Evolutionary conservation across 2,888 invertebrate genomes (phyloP).

Genomic region (Stomorhina lunata): DNA sequence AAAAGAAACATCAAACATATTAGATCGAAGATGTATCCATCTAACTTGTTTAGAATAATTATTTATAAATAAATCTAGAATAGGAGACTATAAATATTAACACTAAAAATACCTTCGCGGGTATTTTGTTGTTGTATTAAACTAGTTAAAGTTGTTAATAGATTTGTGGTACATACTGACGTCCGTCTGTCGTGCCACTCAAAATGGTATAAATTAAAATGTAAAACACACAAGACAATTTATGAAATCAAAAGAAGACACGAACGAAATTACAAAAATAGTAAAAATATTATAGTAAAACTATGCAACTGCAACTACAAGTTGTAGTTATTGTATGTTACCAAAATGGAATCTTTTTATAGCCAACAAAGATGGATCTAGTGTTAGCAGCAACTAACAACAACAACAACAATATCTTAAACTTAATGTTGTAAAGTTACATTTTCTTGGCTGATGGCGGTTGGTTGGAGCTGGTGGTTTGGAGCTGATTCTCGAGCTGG

Average conservation of each 20-base stretch:
- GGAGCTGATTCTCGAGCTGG: background rate
- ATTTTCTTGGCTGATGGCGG: background rate
- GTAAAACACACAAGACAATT: constrained; percentile 65
- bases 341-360: background rate
- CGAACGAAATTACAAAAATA: background rate
- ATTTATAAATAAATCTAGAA: constrained; percentile 43
- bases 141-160: constrained; percentile 7
- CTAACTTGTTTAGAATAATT: background rate
- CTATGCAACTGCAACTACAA: constrained; percentile 22
- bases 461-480: background rate
- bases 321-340: background rate
- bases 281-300: background rate
- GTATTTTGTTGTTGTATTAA: background rate
- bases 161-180: background rate
- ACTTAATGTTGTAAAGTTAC: background rate
- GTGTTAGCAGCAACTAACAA: background rate
- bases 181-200: constrained; percentile 39
- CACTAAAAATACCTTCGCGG: constrained; percentile 38
- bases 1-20: background rate
- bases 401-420: background rate
- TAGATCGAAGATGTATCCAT: background rate
- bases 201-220: constrained; percentile 66
- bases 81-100: constrained; percentile 54
- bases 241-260: constrained; percentile 55
- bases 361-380: background rate